Conservation (phyloP, 2,888 invertebrate species). For the Leucophenga maculata region DNA sequence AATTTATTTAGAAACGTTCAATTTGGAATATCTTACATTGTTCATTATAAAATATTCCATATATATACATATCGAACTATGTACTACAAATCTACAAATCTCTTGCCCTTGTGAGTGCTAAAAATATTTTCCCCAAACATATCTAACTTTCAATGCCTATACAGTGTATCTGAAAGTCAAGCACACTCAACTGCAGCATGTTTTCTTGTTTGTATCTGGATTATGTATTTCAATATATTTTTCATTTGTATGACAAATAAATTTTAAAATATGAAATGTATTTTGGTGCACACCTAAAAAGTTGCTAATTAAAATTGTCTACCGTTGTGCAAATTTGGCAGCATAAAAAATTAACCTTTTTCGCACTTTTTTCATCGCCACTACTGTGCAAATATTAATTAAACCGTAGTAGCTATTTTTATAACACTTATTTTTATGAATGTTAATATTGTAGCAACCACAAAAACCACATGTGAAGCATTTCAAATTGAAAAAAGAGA, state of each 20-base stretch:
- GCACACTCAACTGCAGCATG: too few relatives aligned
- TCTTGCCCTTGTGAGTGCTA: too few relatives aligned
- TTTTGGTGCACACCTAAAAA: not conserved
- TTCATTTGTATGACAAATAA: not conserved
- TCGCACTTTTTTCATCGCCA: not conserved
- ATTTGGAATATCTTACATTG: too few relatives aligned
- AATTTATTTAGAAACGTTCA: too few relatives aligned
- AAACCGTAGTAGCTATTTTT: not conserved
- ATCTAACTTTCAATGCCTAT: too few relatives aligned
- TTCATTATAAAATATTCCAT: too few relatives aligned
- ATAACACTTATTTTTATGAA: constrained; percentile 31
- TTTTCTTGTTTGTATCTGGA: too few relatives aligned
- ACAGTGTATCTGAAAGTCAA: too few relatives aligned
- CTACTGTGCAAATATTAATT: not conserved
- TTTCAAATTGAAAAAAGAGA: constrained; percentile 11
- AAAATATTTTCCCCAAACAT: too few relatives aligned
- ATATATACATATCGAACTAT: too few relatives aligned
- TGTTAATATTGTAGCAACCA: not conserved
- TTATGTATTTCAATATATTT: too few relatives aligned
- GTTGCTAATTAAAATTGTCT: constrained; percentile 1
- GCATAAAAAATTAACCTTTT: not conserved
- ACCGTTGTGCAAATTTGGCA: not conserved
- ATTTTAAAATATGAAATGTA: not conserved
- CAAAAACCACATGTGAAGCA: not conserved
- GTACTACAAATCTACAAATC: too few relatives aligned